Conservation (phyloP, 2,888 invertebrate genomes). For the Polylopha cassiicola region DNA sequence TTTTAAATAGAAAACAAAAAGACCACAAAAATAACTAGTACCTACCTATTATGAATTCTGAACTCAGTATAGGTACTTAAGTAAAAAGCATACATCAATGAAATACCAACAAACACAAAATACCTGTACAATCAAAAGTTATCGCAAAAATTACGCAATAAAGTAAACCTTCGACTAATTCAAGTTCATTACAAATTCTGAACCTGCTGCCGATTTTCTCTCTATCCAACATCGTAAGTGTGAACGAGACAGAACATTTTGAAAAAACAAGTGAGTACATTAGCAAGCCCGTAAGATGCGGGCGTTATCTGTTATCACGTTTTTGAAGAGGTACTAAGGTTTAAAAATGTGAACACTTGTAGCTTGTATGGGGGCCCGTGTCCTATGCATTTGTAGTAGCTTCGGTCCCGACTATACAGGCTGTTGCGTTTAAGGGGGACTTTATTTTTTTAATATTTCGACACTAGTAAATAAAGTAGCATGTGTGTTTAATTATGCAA, state of each 20-base stretch:
- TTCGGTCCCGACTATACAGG: constrained; percentile 3
- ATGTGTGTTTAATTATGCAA: too few species aligned
- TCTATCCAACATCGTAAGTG: constrained; percentile 7
- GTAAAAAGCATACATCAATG: too few species aligned
- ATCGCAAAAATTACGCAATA: constrained; percentile 12
- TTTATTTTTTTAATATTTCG: too few species aligned
- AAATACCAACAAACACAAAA: too few species aligned
- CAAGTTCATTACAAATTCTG: constrained; percentile 46
- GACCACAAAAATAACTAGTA: too few species aligned
- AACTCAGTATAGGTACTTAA: too few species aligned
- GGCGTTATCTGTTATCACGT: constrained; percentile 56
- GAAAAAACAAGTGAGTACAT: constrained; percentile 19
- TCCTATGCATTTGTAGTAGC: constrained; percentile 16
- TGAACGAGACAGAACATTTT: constrained; percentile 3
- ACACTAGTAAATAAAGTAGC: too few species aligned
- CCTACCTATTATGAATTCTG: too few species aligned
- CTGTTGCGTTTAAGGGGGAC: constrained; percentile 23
- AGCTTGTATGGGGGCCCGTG: constrained; percentile 49
- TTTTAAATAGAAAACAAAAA: too few species aligned
- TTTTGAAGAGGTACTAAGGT: constrained; percentile 22
- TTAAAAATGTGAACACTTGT: constrained; percentile 48
- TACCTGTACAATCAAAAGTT: not conserved
- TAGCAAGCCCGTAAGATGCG: constrained; percentile 44
- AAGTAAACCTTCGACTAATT: constrained; percentile 21
- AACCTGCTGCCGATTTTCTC: constrained; percentile 5